Evolutionary conservation across 2,797 vertebrate species (phyloP).

Genomic region (Glossophaga mutica): DNA sequence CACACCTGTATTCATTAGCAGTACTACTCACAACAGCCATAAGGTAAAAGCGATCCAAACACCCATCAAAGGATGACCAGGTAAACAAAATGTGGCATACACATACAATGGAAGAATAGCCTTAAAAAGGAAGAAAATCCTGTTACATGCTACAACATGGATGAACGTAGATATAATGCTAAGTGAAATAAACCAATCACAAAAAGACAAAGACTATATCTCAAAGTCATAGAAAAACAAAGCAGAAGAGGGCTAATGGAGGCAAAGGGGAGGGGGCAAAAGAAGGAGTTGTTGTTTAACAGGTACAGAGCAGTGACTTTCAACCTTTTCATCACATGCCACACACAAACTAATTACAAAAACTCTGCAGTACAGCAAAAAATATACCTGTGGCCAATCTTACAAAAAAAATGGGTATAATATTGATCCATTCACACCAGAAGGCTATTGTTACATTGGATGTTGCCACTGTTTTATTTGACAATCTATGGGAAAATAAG

Average conservation of each 20-base stretch:
- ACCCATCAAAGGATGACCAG: background rate
- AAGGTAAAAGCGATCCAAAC: background rate
- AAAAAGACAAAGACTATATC: background rate
- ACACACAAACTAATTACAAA: background rate
- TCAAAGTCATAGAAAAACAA: background rate
- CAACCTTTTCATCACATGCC: background rate
- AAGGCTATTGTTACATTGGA: background rate
- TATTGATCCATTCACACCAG: background rate
- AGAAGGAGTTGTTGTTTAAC: background rate
- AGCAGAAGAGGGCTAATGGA: background rate
- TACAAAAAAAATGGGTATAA: background rate
- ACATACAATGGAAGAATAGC: background rate
- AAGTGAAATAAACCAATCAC: constrained; percentile 3
- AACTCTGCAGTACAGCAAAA: background rate
- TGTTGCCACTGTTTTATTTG: background rate
- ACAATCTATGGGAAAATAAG: background rate
- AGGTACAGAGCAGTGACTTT: background rate
- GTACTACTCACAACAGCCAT: background rate
- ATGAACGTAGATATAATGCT: background rate
- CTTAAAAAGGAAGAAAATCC: background rate
- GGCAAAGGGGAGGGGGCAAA: background rate
- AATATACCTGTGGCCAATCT: background rate
- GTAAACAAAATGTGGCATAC: background rate
- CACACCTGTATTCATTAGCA: background rate
- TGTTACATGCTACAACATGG: background rate